Evolutionary conservation across 2,888 invertebrate species (phyloP), one percentile per base, ranked within the genome.

Genomic region (Palloptera scutellata): DNA sequence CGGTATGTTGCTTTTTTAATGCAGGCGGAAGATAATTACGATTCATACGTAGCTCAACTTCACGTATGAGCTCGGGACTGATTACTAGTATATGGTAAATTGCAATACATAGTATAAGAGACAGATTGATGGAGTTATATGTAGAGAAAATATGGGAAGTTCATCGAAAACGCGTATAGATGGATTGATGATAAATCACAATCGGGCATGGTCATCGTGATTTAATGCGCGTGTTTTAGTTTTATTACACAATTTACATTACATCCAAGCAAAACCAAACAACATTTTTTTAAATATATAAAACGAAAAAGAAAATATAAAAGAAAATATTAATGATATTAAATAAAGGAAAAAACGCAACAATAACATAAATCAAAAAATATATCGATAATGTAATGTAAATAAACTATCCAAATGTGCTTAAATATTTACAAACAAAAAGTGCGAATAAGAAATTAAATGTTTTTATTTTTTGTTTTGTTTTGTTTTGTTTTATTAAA

Each of bases 31-130:
- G 87, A 84, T 92, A 91, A 79, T 92, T 91, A 75, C 91, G 87
- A 83, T 92, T 92, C 94, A 95, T 95, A 82, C 95, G 89, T 77
- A 91, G 91, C 86, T 95, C 95, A 75, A 95, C 94, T 83, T 95
- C 95, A 89, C 92, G 91, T 76, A 94, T 92, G 85, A 95, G 88
- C 85, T 95, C 94, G 73, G 94, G 93, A 84, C 93, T 93, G 87
- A 95, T 94, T 81, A 93, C 95, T 95, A 30, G 20, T 20, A 17
- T 15, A 15, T 20, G 17, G 41, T 48, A 17, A 61, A n/a, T 30
- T 30, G 20, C 19, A 15, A 43, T 13, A 42, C 2, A 19, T 15
- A 6, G 58, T 42, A 13, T 17, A 19, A 17, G 43, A 11, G 15
- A 43, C 6, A 43, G 40, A 10, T 53, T 9, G 11, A 17, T 43